Base-by-base conservation (phyloP, 2,888 invertebrate genomes). In the Tetrapedia diversipes region DNA sequence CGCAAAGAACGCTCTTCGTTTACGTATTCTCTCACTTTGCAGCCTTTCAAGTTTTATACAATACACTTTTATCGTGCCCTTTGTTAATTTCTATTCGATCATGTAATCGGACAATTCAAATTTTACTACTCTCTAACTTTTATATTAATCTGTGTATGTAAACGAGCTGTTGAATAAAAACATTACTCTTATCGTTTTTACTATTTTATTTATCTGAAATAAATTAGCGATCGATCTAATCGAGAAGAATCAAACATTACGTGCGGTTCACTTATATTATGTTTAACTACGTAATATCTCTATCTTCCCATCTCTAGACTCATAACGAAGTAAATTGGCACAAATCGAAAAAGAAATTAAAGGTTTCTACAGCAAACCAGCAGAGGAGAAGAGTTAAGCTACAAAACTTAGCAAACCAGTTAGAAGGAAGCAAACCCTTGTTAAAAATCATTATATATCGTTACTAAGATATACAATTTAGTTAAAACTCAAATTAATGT, bases 401-500 rank as follows among this genome's bases (percentile, higher is more conserved):
- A 78, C 43, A 51, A 77, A 77, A 78, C 45, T 77, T 56, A 72
- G 83, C 80, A 71, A 76, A 76, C 60, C 49, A 82, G 80, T 74
- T 77, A 47, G 39, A 73, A 41, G 39, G 70, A 83, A 82, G 82
- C 83, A 66, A 82, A 77, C 51, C 81, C 66, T 78, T 80, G 64
- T 66, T 76, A 51, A 77, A 75, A 61, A 49, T 73, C 37, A 77
- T 70, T 69, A n/a, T n/a, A n/a, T n/a, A 51, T 80, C n/a, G 69
- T 75, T 45, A 53, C 67, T 70, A 51, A 47, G 39, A 66, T 75
- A 71, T 22, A 80, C 29, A 53, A 80, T 39, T n/a, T 76, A n/a
- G n/a, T 75, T 64, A 47, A 27, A 37, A 75, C 63, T 61, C 56
- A 73, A 70, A 74, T 64, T 67, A 63, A 57, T 27, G 8, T 59